Conservation (phyloP, 1,140 invertebrate genomes). For the Drosophila sp. region DNA sequence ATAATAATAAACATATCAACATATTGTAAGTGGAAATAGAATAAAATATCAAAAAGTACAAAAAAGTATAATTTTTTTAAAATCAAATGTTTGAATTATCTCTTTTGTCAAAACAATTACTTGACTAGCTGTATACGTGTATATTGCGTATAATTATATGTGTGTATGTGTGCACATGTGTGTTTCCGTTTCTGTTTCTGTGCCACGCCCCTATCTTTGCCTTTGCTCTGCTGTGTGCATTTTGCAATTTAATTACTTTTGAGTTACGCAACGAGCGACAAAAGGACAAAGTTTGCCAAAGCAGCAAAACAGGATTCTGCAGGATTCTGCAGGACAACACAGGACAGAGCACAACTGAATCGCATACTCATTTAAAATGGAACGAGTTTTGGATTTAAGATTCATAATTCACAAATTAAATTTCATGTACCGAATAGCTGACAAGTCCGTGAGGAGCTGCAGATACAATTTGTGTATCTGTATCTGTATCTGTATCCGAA, state of each 20-base stretch:
- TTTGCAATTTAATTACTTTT: constrained; percentile 82
- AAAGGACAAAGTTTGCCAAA: constrained; percentile 63
- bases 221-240: constrained; percentile 58
- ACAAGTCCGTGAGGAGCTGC: not conserved
- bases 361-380: constrained; percentile 26
- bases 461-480: constrained; percentile 29
- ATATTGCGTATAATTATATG: too few species aligned
- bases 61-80: too few species aligned
- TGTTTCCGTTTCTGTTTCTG: constrained; percentile 11
- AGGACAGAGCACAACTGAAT: constrained; percentile 26
- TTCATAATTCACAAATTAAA: constrained; percentile 79
- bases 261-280: constrained; percentile 66
- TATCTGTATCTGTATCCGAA: constrained; percentile 24
- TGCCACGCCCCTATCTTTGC: constrained; percentile 34
- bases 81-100: too few species aligned
- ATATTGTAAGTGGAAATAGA: too few species aligned
- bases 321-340: constrained; percentile 23
- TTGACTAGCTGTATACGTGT: too few species aligned
- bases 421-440: constrained; percentile 36
- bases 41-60: too few species aligned
- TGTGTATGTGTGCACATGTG: not conserved
- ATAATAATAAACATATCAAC: too few species aligned
- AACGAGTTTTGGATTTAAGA: constrained; percentile 41
- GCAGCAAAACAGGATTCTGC: constrained; percentile 26
- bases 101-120: too few species aligned